Evolutionary conservation across 2,888 invertebrate species (phyloP).

Genomic region (Lagria hirta): DNA sequence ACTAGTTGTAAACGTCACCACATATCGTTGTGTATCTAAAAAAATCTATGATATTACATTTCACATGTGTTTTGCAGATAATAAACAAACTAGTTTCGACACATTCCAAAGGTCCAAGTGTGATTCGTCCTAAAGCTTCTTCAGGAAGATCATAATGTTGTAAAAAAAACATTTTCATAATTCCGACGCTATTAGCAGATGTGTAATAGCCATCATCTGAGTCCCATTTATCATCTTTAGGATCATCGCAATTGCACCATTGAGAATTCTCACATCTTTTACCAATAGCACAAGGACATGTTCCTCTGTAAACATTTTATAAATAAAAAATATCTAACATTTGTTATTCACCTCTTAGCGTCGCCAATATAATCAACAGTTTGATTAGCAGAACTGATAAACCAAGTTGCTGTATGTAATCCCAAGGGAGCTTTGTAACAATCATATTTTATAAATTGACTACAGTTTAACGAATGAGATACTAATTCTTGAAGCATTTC

Average conservation of each 20-base stretch:
- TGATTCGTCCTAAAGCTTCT: conserved; percentile 84
- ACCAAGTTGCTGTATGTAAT: conserved; percentile 86
- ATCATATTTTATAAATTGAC: conserved; percentile 87
- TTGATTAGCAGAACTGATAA: conserved; percentile 77
- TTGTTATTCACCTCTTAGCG: conserved; percentile 65
- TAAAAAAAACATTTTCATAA: conserved; percentile 87
- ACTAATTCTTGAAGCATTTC: conserved; percentile 90
- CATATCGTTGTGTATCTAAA: conserved; percentile 86
- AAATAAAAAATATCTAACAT: conserved; percentile 1
- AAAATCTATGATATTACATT: conserved; percentile 28
- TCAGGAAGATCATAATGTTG: conserved; percentile 81
- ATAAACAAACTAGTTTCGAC: conserved; percentile 84
- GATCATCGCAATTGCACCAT: conserved; percentile 86
- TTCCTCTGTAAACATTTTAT: conserved; percentile 59
- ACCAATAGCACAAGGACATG: conserved; percentile 75
- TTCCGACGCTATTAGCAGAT: conserved; percentile 78
- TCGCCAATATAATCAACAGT: conserved; percentile 80
- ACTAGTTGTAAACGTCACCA: conserved; percentile 90
- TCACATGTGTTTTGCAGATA: background rate
- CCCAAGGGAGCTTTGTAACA: conserved; percentile 87
- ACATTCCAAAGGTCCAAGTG: conserved; percentile 88
- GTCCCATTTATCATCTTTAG: conserved; percentile 82
- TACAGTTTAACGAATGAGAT: conserved; percentile 85
- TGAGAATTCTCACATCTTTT: conserved; percentile 79
- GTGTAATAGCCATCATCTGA: conserved; percentile 86